A percentile compares a stretch with the other conserved stretches of the same genome.
Evolutionary conservation across 2,797 vertebrate genomes (phyloP).

Genomic region (Carcharodon carcharias): DNA sequence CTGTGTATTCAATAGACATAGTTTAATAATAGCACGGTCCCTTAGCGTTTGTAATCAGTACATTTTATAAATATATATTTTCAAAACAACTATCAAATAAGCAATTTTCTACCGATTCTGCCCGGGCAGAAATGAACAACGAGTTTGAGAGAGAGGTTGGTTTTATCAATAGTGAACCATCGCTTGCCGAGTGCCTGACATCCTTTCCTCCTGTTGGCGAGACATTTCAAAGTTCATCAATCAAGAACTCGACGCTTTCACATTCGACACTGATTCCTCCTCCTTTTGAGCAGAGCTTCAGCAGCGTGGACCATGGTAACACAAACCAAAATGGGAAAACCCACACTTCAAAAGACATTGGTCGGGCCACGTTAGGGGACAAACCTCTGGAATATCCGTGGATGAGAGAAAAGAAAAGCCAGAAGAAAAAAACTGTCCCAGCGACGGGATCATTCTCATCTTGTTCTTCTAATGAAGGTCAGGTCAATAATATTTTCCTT

Average conservation of each 20-base stretch:
- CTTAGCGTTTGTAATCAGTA: slow-evolving; percentile 33
- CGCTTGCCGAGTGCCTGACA: slow-evolving; percentile 56
- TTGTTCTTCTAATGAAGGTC: slow-evolving; percentile 41
- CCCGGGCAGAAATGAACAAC: slow-evolving; percentile 38
- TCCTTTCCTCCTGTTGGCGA: slow-evolving; percentile 71
- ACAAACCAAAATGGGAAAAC: slow-evolving; percentile 66
- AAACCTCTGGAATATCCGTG: slow-evolving; percentile 48
- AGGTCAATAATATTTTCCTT: slow-evolving; percentile 14
- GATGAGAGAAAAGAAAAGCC: slow-evolving; percentile 47
- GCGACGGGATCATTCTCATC: slow-evolving; percentile 37
- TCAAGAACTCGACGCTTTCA: slow-evolving; percentile 80
- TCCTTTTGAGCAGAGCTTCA: slow-evolving; percentile 75
- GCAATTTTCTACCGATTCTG: slow-evolving; percentile 30
- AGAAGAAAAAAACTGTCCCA: slow-evolving; percentile 41
- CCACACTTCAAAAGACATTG: slow-evolving; percentile 51
- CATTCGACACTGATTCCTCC: slow-evolving; percentile 70
- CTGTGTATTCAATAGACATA: slow-evolving; percentile 40
- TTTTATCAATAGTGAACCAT: slow-evolving; percentile 47
- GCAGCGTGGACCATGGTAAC: slow-evolving; percentile 73
- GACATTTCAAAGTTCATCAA: slow-evolving; percentile 88
- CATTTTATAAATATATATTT: slow-evolving; percentile 39
- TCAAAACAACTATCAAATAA: slow-evolving; percentile 28
- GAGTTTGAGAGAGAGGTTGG: slow-evolving; percentile 42
- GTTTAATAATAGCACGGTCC: slow-evolving; percentile 41
- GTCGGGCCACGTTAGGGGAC: slow-evolving; percentile 41